Evolutionary conservation across 2,888 invertebrate genomes (phyloP).

Genomic region (Drosophila nigricruria): DNA sequence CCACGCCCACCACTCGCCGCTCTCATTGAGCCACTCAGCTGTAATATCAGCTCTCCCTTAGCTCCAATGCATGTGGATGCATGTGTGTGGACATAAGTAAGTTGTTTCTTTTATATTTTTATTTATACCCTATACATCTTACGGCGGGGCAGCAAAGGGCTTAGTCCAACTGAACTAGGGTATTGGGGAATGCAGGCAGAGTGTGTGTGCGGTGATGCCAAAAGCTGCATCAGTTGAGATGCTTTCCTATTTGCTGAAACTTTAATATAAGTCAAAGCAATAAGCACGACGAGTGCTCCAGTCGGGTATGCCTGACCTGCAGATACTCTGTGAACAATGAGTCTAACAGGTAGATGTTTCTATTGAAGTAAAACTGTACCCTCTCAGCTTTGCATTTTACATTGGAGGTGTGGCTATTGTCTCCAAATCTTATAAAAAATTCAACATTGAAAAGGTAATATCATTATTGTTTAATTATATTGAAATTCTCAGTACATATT

Average conservation of each 20-base stretch:
- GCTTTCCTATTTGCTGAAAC: slow-evolving; percentile 1
- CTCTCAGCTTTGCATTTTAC: no score
- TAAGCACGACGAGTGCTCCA: neutral
- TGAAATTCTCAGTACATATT: neutral
- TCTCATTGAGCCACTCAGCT: slow-evolving; percentile 20
- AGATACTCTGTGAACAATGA: neutral
- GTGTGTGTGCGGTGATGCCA: neutral
- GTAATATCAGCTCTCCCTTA: slow-evolving; percentile 19
- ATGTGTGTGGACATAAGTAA: slow-evolving; percentile 13
- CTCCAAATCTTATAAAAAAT: no score
- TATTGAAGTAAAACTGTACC: no score
- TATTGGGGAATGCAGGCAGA: slow-evolving; percentile 2
- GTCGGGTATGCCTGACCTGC: neutral
- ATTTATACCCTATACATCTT: slow-evolving; percentile 7
- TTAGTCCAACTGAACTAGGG: neutral
- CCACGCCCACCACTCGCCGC: slow-evolving; percentile 12
- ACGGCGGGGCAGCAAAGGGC: neutral
- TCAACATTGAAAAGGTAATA: no score
- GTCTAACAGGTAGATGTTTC: neutral
- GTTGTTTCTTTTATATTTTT: slow-evolving; percentile 11
- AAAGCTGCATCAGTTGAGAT: neutral
- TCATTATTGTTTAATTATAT: neutral
- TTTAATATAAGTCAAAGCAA: slow-evolving; percentile 1
- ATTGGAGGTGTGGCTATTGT: no score
- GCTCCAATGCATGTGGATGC: neutral